Evolutionary conservation across 2,113 vertebrate species (phyloP), one percentile per base, ranked within the genome.

Genomic region (Rhodinocichla rosea): DNA sequence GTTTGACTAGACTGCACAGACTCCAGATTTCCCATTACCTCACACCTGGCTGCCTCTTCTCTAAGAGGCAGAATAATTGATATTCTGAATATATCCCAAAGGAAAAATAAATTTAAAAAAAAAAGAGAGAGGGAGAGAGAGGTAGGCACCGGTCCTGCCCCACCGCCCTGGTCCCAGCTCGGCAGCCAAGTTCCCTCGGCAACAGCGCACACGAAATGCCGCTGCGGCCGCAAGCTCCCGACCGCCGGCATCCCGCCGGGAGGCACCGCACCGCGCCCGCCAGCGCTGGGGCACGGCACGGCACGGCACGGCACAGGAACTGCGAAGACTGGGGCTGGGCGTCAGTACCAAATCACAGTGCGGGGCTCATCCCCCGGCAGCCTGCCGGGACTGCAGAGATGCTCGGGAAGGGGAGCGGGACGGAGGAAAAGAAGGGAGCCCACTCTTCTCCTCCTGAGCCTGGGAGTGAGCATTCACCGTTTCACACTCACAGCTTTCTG

Each of bases 301-400:
- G 33, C 37, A 1, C 20, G 5, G 27, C 23, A 1, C 6, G 10
- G 22, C 14, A 1, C 4, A 12, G 3, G 33, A 39, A 32, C 42
- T 47, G 18, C 8, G 1, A 33, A 21, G 7, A 10, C 27, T 33
- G 49, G 19, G 37, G 32, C n/a, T 74, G 47, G 26, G 16, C 12
- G 0, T 45, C 13, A 3, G 32, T 20, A 33, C 16, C 15, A 50
- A 40, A 40, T 13, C 22, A 21, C 32, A 45, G 26, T 33, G 15
- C 14, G 4, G 15, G 7, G 32, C 27, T 55, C 24, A 35, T 37
- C 9, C 13, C 19, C 37, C 4, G 4, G 12, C 47, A 77, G 35
- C 45, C 35, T 42, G 16, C 28, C 59, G 50, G 39, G 53, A 49
- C 52, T 71, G 33, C 27, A 77, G 68, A 73, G 65, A 23, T 40